Conservation (phyloP, 2,888 invertebrate species). For the Erannis defoliaria region DNA sequence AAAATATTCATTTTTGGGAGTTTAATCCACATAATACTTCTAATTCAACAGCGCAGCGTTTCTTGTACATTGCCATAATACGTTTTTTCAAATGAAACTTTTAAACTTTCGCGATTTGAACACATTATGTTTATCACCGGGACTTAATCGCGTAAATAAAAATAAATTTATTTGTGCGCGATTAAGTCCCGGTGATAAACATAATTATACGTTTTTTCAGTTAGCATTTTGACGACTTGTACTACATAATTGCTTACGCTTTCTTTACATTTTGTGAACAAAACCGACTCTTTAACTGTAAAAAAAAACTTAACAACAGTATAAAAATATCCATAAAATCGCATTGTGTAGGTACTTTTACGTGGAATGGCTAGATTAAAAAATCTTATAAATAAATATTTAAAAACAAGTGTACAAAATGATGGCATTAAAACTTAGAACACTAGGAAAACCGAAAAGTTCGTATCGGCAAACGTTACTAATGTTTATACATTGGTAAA, state of each 20-base stretch:
- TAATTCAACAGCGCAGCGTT: no score
- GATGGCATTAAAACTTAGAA: slow-evolving; percentile 27
- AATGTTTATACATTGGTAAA: slow-evolving; percentile 29
- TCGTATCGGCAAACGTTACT: slow-evolving; percentile 16
- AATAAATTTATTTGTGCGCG: no score
- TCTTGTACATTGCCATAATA: no score
- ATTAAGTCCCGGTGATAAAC: no score
- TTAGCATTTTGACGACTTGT: no score
- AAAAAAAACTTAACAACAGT: slow-evolving; percentile 40
- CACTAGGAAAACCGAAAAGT: slow-evolving; percentile 13
- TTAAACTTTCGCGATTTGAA: no score
- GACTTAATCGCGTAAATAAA: no score
- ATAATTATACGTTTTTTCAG: no score
- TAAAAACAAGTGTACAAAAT: slow-evolving; percentile 25
- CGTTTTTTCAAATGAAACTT: no score
- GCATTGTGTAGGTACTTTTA: slow-evolving; percentile 29
- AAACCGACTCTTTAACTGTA: background rate
- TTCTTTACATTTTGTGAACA: background rate
- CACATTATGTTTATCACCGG: no score
- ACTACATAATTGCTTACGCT: no score
- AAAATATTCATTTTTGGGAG: background rate
- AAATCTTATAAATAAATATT: slow-evolving; percentile 15
- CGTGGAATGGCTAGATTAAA: slow-evolving; percentile 41
- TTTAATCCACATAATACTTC: background rate
- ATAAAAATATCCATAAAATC: slow-evolving; percentile 32